Base-by-base conservation (phyloP, 2,888 invertebrate genomes). In the Pammene fasciana region DNA sequence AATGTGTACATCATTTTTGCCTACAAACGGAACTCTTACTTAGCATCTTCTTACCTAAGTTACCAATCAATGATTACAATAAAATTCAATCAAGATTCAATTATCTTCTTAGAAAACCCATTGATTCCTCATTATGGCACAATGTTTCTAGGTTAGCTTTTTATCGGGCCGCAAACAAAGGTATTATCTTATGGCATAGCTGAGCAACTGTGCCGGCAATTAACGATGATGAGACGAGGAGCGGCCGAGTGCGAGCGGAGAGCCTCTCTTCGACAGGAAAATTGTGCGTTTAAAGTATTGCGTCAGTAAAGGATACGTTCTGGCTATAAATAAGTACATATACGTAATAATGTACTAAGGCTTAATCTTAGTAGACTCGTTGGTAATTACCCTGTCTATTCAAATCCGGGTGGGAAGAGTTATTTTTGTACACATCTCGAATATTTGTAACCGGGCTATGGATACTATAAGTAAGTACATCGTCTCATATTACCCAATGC, bases 151-250 rank as follows among this genome's bases (percentile, higher is more conserved):
- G 80, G 57, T 72, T 73, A 75, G 76, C 80, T 84, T 85, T 84
- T 85, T 83, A 77, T 79, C 73, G 60, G 61, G 74, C 74, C 74
- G 75, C 76, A 81, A 84, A 85, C 86, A 89, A 88, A 87, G 84
- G 85, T 83, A 83, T 86, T 85, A 86, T 85, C 82, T 50, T 52
- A 62, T 62, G 50, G 62, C 50, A 62, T 82, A 78, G 80, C 82
- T 83, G 77, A 83, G 85, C 87, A 89, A 89, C 88, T 89, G 86
- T 89, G 89, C 80, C 86, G 84, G 88, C 79, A 88, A 89, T 90
- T 89, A 89, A 87, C 87, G 45, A 87, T 89, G 86, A 89, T 89
- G 88, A 87, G 84, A 80, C 77, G 76, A n/a, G 62, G 50, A n/a
- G 62, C 62, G 41, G 16, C 62, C 26, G 41, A 52, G 38, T 62